Evolutionary conservation across 2,797 vertebrate genomes (phyloP).

Genomic region (Oreortyx pictus): DNA sequence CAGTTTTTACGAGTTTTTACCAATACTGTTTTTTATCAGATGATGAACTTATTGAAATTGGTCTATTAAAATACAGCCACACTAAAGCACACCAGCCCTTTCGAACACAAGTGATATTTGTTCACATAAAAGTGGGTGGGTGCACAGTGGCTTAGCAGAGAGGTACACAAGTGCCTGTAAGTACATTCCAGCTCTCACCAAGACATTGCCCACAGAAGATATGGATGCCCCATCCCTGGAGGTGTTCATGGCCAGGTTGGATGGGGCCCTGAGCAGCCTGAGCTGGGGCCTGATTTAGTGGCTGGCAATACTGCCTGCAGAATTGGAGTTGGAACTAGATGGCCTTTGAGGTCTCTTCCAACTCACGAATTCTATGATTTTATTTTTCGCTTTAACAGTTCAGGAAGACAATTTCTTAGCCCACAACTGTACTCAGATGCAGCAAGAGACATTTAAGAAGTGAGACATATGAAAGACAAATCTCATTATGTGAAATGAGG

Average conservation of each 20-base stretch:
- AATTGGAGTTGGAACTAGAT: no score
- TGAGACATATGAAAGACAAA: not conserved
- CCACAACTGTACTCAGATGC: not conserved
- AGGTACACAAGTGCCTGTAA: accelerated
- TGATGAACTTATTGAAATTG: not conserved
- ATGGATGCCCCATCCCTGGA: no score
- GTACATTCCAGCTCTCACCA: not conserved
- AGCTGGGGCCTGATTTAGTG: no score
- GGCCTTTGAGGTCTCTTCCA: no score
- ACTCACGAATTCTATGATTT: no score
- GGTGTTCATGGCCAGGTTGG: no score
- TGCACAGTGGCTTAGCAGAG: not conserved
- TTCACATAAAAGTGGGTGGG: not conserved
- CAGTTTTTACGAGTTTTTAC: not conserved
- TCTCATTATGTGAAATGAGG: not conserved
- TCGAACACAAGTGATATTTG: not conserved
- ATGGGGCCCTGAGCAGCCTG: no score
- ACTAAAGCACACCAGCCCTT: not conserved
- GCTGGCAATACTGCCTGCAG: no score
- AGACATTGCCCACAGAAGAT: no score
- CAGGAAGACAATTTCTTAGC: not conserved
- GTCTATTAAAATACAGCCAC: not conserved
- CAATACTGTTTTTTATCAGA: not conserved
- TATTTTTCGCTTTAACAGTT: not conserved
- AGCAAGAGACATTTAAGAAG: not conserved